A percentile compares a stretch with the other conserved stretches of the same genome.
Conservation (phyloP, 2,797 vertebrate species). For the Pseudocheirus occidentalis region DNA sequence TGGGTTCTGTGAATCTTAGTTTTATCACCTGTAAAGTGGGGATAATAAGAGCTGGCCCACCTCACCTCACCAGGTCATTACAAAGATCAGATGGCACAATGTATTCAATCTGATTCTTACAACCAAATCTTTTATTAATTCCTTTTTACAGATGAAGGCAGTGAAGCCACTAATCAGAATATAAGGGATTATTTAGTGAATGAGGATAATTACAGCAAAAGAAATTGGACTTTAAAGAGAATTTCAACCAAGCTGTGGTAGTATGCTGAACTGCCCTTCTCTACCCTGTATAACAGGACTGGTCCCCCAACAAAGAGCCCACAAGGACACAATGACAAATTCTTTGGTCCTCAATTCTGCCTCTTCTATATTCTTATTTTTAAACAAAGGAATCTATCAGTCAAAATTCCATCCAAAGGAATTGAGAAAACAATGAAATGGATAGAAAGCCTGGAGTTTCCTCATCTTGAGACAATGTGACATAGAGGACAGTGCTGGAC, state of each 20-base stretch:
- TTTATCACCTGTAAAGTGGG: not conserved
- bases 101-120: not conserved
- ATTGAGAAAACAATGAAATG: not conserved
- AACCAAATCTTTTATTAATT: not conserved
- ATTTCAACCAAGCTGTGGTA: not conserved
- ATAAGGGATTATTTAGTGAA: not conserved
- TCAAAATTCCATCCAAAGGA: not conserved
- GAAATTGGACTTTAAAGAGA: not conserved
- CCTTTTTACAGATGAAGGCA: not conserved
- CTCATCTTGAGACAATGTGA: not conserved
- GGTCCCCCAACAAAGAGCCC: not conserved
- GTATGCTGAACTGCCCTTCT: not conserved
- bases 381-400: not conserved
- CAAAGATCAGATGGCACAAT: not conserved
- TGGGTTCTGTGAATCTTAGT: not conserved
- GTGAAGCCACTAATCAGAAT: not conserved
- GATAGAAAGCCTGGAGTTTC: not conserved
- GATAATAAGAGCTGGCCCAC: not conserved
- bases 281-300: not conserved
- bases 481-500: not conserved
- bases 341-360: not conserved
- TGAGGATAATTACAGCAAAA: not conserved
- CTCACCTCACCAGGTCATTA: not conserved
- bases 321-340: not conserved
- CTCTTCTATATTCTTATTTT: not conserved